Base-by-base conservation (phyloP, 2,797 vertebrate genomes). In the Sciaenops ocellatus region DNA sequence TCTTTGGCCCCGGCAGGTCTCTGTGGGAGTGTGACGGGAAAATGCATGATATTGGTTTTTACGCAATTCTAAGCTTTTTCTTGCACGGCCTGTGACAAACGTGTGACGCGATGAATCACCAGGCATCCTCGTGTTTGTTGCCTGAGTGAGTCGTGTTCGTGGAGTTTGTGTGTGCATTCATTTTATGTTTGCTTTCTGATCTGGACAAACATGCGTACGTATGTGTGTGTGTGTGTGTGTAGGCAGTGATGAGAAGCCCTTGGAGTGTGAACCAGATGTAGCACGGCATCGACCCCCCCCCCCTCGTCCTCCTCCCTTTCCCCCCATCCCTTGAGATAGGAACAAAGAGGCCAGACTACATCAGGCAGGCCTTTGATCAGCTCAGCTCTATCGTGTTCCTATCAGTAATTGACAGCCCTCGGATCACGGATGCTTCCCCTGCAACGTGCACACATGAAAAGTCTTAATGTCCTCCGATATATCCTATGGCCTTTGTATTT, bases 271-370 rank as follows among this genome's bases (percentile, higher is more conserved):
- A 83, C 62, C 85, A 84, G 71, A 89, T 73, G 67, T 78, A 76
- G 79, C 72, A 28, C 51, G 64, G 70, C 78, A 68, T 79, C 57
- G 7, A 82, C 78, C 47, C 52, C 13, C 42, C 42, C 12, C 50
- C 50, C 20, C 4, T 18, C 42, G 12, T 41, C 30, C 12, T 10
- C 38, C 47, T 55, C 42, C 71, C 50, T 28, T 48, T 8, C 34
- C 79, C 69, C 65, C 26, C 15, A 47, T 89, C 92, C 84, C 87
- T 50, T n/a, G 87, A 89, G 92, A 85, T 77, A 79, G 82, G 91
- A 93, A 94, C 90, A 94, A 92, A 93, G 90, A 90, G 75, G 79
- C 80, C 86, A 89, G 91, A 83, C 89, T 85, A 76, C 87, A 92
- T 86, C 79, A 90, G 86, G 76, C 80, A 65, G 76, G 67, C n/a